Base-by-base conservation (phyloP, 2,888 invertebrate genomes). In the Leptinotarsa juncta region DNA sequence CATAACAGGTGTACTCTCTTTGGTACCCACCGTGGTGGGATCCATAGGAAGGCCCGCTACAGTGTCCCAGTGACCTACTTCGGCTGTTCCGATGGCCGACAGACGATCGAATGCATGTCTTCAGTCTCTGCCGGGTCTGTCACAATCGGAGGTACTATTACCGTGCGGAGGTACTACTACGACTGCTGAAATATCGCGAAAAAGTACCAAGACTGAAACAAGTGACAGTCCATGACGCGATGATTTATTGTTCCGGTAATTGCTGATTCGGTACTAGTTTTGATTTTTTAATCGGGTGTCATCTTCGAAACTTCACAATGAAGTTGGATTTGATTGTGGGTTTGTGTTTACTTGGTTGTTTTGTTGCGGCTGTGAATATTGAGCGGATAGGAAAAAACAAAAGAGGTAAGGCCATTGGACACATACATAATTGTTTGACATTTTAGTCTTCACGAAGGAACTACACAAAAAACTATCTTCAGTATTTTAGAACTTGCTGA, bases 61-160 rank as follows among this genome's bases (percentile, higher is more conserved):
- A 82, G 84, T 86, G 86, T 86, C 86, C 87, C 84, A 87, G 86
- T 88, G 86, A 88, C 88, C 88, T 85, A 87, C 85, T 86, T 87
- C 81, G 82, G 81, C 75, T 84, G 87, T 84, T 85, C 87, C 84
- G 87, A 85, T 88, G 87, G 85, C 87, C 88, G 87, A 87, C 86
- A 87, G 86, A 85, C 84, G 83, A 81, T 74, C 78, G 77, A 81
- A 81, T 68, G 84, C 82, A 83, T 80, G 77, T 79, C 80, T 79
- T 78, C 79, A 80, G 81, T 79, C 78, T 80, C 66, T 73, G 75
- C 72, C 78, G 79, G 76, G 77, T 78, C 72, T 74, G 82, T 83
- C 81, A 77, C 81, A 80, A 84, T 81, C 65, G 53, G 68, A 57
- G 73, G 74, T 74, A 71, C 65, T 60, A 71, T 71, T 71, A 23